These are phyloP conservation scores for Bergia puertoricense DNA, from an alignment of 92 coral and sea anemone genomes.

Conservation along the genomic window DNA sequence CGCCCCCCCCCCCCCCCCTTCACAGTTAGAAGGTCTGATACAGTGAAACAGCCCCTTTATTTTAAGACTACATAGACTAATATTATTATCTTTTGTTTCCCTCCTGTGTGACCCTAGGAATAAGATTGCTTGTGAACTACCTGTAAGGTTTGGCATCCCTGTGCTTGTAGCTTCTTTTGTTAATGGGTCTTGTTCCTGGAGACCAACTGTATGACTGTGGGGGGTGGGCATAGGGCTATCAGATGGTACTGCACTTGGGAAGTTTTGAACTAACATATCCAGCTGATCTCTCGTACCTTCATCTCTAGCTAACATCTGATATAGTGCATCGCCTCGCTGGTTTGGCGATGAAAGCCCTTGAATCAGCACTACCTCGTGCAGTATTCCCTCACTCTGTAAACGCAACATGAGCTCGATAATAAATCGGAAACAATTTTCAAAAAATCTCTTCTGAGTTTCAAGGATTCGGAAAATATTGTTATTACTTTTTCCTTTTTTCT, in stretches of 20 bases:
- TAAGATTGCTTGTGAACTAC: neutral
- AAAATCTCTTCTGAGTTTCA: constrained; percentile 14
- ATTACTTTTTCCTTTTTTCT: neutral
- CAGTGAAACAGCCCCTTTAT: too few relatives aligned
- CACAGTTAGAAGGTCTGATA: too few relatives aligned
- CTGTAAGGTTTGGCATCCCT: neutral
- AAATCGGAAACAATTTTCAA: constrained; percentile 18
- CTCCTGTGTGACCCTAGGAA: neutral
- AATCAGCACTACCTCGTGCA: neutral
- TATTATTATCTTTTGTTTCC: neutral
- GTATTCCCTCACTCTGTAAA: neutral
- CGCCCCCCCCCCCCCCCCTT: too few relatives aligned
- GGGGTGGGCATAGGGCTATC: neutral
- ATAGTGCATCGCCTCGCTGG: constrained; percentile 7
- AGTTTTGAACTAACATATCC: neutral
- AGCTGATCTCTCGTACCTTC: neutral
- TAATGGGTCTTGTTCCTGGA: neutral
- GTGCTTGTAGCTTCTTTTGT: constrained; percentile 1
- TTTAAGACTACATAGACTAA: too few relatives aligned
- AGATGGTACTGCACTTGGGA: neutral
- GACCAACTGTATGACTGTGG: neutral
- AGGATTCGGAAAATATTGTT: constrained; percentile 14
- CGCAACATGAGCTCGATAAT: neutral
- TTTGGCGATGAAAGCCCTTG: constrained; percentile 14
- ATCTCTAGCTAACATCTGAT: neutral